Evolutionary conservation across 2,113 vertebrate genomes (phyloP).

Genomic region (Mesembrinibis cayennensis): DNA sequence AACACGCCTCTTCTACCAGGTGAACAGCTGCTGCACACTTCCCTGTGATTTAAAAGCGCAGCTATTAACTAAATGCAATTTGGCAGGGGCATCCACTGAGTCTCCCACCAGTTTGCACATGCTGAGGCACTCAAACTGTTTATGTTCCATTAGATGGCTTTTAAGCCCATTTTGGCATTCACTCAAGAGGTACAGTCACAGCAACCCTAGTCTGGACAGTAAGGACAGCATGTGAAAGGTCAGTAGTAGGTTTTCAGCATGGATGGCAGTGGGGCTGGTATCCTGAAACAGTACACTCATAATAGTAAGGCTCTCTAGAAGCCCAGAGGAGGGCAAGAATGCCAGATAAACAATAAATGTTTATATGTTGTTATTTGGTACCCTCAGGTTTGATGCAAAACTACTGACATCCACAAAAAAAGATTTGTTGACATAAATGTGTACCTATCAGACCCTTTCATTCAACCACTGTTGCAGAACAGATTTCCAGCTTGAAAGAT

Average conservation of each 20-base stretch:
- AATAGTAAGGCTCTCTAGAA: not conserved
- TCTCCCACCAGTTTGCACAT: not conserved
- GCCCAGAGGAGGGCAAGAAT: not conserved
- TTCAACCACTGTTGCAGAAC: not conserved
- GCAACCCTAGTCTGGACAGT: not conserved
- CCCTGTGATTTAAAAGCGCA: not conserved
- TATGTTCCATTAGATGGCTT: not conserved
- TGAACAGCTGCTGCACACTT: not conserved
- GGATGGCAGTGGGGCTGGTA: not conserved
- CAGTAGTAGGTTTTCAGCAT: not conserved
- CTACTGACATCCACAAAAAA: not conserved
- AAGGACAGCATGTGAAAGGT: not conserved
- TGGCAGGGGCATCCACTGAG: not conserved
- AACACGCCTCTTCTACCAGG: not conserved
- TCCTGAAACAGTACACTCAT: not conserved
- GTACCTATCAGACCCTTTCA: not conserved
- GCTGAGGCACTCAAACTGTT: not conserved
- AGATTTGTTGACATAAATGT: not conserved
- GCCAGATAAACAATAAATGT: not conserved
- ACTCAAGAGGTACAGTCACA: not conserved
- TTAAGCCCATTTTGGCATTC: not conserved
- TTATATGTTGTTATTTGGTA: not conserved
- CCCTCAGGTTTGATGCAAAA: not conserved
- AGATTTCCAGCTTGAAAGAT: not conserved
- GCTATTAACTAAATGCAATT: slow-evolving; percentile 2